Evolutionary conservation across 2,797 vertebrate genomes (phyloP), one percentile per base, ranked within the genome.

Genomic region (Tolypeutes matacus): DNA sequence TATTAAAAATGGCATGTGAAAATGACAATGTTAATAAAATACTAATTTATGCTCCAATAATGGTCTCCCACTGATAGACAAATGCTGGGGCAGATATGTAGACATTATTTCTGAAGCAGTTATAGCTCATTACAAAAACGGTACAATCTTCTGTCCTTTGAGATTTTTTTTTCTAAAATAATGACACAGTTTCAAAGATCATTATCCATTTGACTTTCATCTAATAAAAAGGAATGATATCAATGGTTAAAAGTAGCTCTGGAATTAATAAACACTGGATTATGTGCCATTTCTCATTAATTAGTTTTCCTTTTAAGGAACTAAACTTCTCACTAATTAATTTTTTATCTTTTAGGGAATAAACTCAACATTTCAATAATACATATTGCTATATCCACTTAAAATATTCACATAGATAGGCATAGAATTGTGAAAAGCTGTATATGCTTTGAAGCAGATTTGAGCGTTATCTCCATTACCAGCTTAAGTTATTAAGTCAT

Each of bases 1-100:
- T 95, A 76, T 82, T 96, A 87, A 97, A 96, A 94, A 89, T 72
- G 46, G 2, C 56, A 94, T 91, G n/a, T 93, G 1, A 91, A 96
- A 94, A 58, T 94, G 81, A 75, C 95, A 92, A 96, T 91, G 95
- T 93, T 86, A 93, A 95, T 84, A 91, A 95, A 95, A 95, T 89
- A 91, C 49, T 84, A 96, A 94, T 91, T 91, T 97, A 7, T 93
- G 18, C 42, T 94, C 64, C 72, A 94, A 85, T 95, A 91, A 85
- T 93, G 20, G 25, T 92, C 70, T 97, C 86, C 93, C 36, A 81
- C 85, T 95, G 86, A 93, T 70, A 97, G 56, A 92, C 39, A 95
- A 95, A 95, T 86, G 78, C 70, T 95, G 27, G 46, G 27, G 73
- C 88, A 97, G 56, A 89, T 69, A 92, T 29, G 51, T 53, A 93